Conservation (phyloP, 1,140 invertebrate species). For the Trachelipus rathkii region DNA sequence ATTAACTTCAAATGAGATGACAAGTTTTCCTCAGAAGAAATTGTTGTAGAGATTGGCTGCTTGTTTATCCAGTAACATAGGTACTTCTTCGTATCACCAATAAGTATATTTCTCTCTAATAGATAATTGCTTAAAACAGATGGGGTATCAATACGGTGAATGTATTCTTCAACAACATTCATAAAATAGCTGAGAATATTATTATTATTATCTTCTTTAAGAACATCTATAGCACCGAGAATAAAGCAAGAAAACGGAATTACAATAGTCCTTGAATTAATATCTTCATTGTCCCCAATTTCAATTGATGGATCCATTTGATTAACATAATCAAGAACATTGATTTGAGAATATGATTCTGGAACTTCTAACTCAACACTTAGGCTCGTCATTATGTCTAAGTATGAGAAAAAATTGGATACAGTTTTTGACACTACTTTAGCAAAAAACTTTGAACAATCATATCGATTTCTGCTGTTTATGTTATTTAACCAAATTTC, state of each 20-base stretch:
- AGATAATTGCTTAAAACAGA: too few relatives aligned
- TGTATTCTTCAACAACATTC: constrained; percentile 1
- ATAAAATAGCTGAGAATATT: not conserved
- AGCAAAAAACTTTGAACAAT: not conserved
- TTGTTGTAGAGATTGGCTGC: not conserved
- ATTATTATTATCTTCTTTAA: not conserved
- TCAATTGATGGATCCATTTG: not conserved
- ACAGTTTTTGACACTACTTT: not conserved
- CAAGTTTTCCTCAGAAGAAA: not conserved
- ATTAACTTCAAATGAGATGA: not conserved
- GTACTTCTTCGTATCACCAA: not conserved
- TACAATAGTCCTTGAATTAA: not conserved
- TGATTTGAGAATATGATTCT: not conserved
- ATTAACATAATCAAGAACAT: not conserved
- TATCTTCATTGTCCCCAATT: not conserved
- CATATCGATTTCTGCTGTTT: not conserved
- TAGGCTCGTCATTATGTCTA: not conserved
- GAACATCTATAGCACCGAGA: not conserved
- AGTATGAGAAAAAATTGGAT: not conserved
- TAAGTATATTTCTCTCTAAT: not conserved
- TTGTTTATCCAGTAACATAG: not conserved
- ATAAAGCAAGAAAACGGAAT: not conserved
- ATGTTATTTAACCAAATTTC: not conserved
- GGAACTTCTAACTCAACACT: not conserved
- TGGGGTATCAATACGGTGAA: not conserved